Base-by-base conservation (phyloP, 2,888 invertebrate species). In the Amorpha juglandis region DNA sequence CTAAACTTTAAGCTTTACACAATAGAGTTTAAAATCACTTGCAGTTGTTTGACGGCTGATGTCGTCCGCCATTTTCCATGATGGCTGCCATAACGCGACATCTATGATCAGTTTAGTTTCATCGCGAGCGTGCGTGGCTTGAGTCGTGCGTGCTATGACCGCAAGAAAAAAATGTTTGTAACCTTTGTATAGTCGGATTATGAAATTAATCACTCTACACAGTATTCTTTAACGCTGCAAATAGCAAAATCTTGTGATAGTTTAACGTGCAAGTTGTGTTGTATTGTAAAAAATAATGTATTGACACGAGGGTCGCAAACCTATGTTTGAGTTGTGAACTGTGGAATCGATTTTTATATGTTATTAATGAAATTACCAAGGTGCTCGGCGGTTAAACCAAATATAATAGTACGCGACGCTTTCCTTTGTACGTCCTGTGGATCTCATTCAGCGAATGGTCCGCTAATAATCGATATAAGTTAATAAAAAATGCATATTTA, bases 401-500 rank as follows among this genome's bases (percentile, higher is more conserved):
- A 77, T 75, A 80, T 86, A 85, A 82, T 81, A 77, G 83, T 82
- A 85, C 70, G 72, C 71, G 74, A 79, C 73, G 72, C 80, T 77
- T 79, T 75, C 73, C 70, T 75, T 81, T 79, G 81, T 78, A 71
- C 77, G 77, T 72, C 70, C 76, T 76, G 74, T 69, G 67, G 72
- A 71, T 75, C 73, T 72, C 71, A 74, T 74, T 68, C 70, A 65
- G 73, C 73, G 72, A 75, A 73, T 78, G 77, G 73, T 74, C 75
- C 78, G 73, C 73, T 84, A 79, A 76, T 82, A 90, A 92, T 91
- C 92, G 88, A 92, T 92, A 84, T 77, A 84, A 81, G 86, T 84
- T 91, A 86, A 92, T 92, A 91, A 92, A 92, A 92, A 91, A 92
- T 92, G 92, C 91, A 92, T 91, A 91, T 88, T 91, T 91, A 83